Evolutionary conservation across 2,888 invertebrate species (phyloP).

Genomic region (Siphlonurus alternatus): DNA sequence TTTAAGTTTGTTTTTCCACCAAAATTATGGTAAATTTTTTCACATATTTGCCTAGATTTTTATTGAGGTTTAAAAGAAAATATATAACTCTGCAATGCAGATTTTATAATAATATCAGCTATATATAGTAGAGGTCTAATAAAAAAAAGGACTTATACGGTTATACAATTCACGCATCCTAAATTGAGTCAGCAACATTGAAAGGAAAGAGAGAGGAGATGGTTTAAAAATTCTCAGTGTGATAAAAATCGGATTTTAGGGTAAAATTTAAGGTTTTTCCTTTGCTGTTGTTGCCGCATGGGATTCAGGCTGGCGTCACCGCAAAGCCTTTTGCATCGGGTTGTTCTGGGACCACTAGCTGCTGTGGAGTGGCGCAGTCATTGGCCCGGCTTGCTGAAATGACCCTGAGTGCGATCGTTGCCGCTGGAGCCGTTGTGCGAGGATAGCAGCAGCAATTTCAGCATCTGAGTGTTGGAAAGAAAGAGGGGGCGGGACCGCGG

Average conservation of each 20-base stretch:
- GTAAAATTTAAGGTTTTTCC: neutral
- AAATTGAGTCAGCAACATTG: no score
- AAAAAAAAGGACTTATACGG: no score
- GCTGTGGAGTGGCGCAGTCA: neutral
- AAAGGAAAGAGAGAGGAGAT: no score
- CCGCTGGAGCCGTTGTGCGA: no score
- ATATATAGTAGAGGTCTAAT: neutral
- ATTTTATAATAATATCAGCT: no score
- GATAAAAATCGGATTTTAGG: neutral
- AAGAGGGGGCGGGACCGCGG: neutral
- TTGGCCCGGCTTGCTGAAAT: neutral
- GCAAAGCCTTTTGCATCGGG: neutral
- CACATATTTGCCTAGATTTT: no score
- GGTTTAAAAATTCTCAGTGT: no score
- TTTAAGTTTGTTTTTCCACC: no score
- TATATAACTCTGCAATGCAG: neutral
- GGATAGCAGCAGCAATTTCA: no score
- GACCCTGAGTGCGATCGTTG: neutral
- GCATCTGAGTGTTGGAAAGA: no score
- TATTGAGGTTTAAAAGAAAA: no score
- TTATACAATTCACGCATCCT: neutral
- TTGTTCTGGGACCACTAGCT: neutral
- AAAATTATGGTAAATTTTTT: no score
- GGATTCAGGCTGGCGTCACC: neutral
- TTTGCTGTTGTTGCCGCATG: neutral